A percentile compares a stretch with the other conserved stretches of the same genome.
Conservation (phyloP, 1,140 invertebrate genomes). For the Cherax quadricarinatus region DNA sequence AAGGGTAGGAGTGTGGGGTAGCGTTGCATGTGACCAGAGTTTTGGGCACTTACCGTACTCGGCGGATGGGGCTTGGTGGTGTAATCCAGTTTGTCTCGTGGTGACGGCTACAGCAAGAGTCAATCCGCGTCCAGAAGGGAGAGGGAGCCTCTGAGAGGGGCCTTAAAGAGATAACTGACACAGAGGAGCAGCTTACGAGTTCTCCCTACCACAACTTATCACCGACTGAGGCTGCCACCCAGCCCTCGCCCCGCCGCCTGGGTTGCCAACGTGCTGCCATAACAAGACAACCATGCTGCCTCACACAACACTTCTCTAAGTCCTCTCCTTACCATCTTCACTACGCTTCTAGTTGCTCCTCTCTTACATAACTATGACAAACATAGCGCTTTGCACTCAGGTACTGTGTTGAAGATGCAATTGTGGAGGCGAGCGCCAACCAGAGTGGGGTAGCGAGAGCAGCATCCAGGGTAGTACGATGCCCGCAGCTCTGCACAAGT, state of each 20-base stretch:
- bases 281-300: background rate
- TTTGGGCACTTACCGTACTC: conserved; percentile 52
- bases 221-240: conserved; percentile 66
- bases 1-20: background rate
- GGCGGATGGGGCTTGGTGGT: conserved; percentile 66
- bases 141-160: conserved; percentile 28
- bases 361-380: background rate
- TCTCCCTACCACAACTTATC: conserved; percentile 64
- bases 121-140: conserved; percentile 57
- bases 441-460: background rate
- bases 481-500: conserved; percentile 28
- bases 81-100: conserved; percentile 67
- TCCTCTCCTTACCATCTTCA: background rate
- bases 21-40: conserved; percentile 35
- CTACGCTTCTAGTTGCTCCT: background rate
- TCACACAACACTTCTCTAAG: background rate
- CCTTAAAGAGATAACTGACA: conserved; percentile 52
- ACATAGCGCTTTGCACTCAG: background rate
- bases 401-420: background rate
- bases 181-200: conserved; percentile 63
- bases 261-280: conserved; percentile 66
- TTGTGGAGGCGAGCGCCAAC: background rate
- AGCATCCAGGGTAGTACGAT: background rate
- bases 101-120: conserved; percentile 52
- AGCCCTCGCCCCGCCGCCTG: conserved; percentile 48